Conservation (phyloP, 2,797 vertebrate species). For the Garrulus glandarius region DNA sequence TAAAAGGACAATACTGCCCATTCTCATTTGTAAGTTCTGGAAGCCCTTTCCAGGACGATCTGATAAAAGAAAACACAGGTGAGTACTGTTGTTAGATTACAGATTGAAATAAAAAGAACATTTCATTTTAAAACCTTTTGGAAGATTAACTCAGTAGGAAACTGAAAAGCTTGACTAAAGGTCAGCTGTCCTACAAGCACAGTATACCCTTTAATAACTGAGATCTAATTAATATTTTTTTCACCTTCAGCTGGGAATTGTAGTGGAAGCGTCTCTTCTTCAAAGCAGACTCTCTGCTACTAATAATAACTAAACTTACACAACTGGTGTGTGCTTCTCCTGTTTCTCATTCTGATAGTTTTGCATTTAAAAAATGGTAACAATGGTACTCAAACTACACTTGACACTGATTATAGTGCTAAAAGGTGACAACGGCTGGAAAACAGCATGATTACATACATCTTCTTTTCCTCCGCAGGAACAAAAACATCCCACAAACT, state of each 20-base stretch:
- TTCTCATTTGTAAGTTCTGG: constrained; percentile 96
- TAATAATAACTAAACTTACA: neutral
- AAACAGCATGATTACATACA: neutral
- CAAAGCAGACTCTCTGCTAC: neutral
- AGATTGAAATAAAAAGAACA: neutral
- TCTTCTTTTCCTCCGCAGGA: neutral
- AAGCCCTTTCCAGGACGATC: constrained; percentile 95
- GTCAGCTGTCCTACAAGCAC: neutral
- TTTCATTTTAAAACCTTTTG: neutral
- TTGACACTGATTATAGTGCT: neutral
- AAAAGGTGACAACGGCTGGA: neutral
- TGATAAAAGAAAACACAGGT: constrained; percentile 52
- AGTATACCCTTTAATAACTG: neutral
- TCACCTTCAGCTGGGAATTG: neutral
- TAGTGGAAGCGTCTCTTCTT: neutral
- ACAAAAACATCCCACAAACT: neutral
- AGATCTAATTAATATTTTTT: neutral
- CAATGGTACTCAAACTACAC: neutral
- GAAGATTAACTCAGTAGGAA: neutral
- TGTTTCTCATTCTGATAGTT: neutral
- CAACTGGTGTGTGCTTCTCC: neutral
- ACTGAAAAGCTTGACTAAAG: neutral
- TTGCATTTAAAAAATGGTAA: neutral
- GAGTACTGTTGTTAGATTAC: neutral
- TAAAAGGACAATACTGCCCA: constrained; percentile 90